Percentiles rank a stretch among this genome's conserved stretches.
phyloP scores from a whole-genome alignment of 2,113 vertebrate genomes.

The Corythornis madagascariensis region DNA sequence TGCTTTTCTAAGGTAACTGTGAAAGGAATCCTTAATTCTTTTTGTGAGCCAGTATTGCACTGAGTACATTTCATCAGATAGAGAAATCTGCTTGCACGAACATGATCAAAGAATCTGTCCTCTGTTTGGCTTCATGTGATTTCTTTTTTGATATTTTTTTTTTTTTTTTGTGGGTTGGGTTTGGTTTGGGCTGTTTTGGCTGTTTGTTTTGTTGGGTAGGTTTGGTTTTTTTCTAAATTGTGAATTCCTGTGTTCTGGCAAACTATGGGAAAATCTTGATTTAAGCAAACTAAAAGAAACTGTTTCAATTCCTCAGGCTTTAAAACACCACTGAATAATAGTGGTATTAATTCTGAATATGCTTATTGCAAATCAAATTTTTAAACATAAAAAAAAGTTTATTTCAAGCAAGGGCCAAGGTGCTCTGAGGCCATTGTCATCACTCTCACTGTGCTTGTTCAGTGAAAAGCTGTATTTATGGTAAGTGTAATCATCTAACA shows the following conservation, averaged over 20 bases:
- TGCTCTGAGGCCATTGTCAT: neutral
- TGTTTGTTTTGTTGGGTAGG: neutral
- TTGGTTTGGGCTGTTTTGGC: neutral
- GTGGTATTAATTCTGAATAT: neutral
- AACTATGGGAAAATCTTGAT: neutral
- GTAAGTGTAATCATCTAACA: neutral
- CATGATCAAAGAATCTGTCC: neutral
- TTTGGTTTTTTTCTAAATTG: neutral
- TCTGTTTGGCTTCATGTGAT: neutral
- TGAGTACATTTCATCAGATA: neutral
- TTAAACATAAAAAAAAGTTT: neutral
- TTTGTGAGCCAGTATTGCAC: neutral
- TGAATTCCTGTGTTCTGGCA: neutral
- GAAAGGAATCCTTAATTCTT: neutral
- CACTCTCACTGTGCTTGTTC: neutral
- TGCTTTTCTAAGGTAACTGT: neutral
- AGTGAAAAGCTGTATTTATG: neutral
- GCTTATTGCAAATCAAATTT: neutral
- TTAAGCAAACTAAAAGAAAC: neutral
- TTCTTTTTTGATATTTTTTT: neutral
- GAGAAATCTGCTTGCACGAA: neutral
- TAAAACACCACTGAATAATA: neutral
- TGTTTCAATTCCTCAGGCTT: neutral
- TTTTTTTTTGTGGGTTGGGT: neutral
- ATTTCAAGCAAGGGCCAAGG: neutral